Evolutionary conservation across 2,888 invertebrate species (phyloP), one percentile per base, ranked within the genome.

Genomic region (Apamea sordens): DNA sequence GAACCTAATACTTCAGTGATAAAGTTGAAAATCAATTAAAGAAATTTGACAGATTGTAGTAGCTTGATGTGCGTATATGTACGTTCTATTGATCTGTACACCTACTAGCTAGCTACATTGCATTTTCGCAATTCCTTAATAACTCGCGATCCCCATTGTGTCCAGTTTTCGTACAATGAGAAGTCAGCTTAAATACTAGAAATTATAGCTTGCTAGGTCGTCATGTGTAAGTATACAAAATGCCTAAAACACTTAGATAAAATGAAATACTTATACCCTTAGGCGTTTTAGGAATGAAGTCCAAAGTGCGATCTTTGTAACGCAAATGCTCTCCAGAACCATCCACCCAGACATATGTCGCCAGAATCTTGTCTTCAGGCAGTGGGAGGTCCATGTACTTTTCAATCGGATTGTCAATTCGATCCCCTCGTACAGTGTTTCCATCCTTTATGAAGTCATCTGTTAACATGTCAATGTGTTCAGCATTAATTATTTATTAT

Each of bases 321-420:
- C 99, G 97, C 75, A 99, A 93, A 92, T 98, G 97, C 94, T 99
- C 99, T 47, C 99, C 99, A 32, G 98, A 98, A 56, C 99, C 99
- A 93, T 99, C 99, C 90, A 99, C 98, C 99, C 99, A 99, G 75
- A 99, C 97, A 95, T 99, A 99, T 72, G 98, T 99, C 64, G 98
- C 99, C 92, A 98, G 98, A 74, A 98, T 97, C 92, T 97, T 97
- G 90, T 98, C 98, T 50, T 98, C 98, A 15, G 98, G 98, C 82
- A 98, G 96, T 0, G 98, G 98, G 86, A 99, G 97, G 86, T 98
- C 97, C 92, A 98, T 96, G 94, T 98, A 99, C 77, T 98, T 97
- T 84, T 97, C 97, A 82, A 98, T 94, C 98, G 97, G 68, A 97
- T 97, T 95, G 98, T 98, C 36, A 65, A 4, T 8, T 28, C 24